These are phyloP conservation scores for Willisornis vidua DNA, from an alignment of 2,113 vertebrate genomes.

Conservation along the genomic window DNA sequence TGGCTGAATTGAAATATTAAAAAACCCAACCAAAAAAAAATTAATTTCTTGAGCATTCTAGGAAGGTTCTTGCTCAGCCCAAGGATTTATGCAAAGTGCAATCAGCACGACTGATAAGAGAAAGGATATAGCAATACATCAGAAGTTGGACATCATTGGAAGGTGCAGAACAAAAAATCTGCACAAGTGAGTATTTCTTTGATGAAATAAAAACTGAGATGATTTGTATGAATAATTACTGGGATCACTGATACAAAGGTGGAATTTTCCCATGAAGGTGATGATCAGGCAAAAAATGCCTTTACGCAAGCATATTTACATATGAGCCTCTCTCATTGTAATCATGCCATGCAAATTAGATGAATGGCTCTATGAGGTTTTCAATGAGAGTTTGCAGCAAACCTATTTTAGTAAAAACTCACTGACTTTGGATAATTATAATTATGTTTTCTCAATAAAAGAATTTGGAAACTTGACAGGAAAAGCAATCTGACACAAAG, in stretches of 20 bases:
- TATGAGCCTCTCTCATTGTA: background rate
- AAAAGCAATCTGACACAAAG: conserved; percentile 1
- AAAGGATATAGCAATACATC: background rate
- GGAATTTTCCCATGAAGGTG: background rate
- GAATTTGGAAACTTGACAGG: conserved; percentile 10
- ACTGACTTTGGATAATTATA: background rate
- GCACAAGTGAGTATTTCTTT: background rate
- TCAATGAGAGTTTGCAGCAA: background rate
- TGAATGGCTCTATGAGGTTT: background rate
- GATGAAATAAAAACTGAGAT: background rate
- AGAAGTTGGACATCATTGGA: background rate
- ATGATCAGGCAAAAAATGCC: background rate
- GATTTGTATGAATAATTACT: background rate
- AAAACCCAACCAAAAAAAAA: background rate
- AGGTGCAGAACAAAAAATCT: background rate
- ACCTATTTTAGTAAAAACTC: background rate
- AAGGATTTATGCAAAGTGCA: background rate
- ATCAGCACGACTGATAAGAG: background rate
- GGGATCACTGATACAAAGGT: background rate
- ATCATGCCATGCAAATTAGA: background rate
- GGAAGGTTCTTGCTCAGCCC: background rate
- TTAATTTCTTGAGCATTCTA: background rate
- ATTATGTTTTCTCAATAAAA: background rate
- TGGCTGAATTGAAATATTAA: background rate
- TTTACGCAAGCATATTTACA: background rate